Base-by-base conservation (phyloP, 2,797 vertebrate genomes). In the Poeciliopsis presidionis region DNA sequence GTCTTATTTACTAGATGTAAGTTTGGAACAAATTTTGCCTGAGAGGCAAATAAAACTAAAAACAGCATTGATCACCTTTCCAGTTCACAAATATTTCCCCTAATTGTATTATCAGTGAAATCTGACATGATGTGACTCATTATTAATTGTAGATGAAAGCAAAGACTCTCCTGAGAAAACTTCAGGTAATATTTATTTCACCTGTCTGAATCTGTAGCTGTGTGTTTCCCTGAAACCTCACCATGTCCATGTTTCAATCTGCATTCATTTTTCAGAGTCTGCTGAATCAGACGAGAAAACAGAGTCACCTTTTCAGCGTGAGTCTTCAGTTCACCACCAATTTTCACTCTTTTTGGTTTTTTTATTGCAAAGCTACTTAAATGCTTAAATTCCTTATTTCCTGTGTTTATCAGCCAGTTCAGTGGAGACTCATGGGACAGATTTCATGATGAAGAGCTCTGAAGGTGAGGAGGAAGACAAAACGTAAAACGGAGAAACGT, bases 151-250 rank as follows among this genome's bases (percentile, higher is more conserved):
- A 59, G 73, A 53, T 16, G 57, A 75, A 1, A 47, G 25, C 18
- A 7, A n/a, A 22, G 45, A 55, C 9, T 78, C 63, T 72, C 2
- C 2, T 2, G 53, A 84, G 51, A 30, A 74, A 47, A 72, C 63
- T 22, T 41, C 36, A 79, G 78, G 78, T 85, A 77, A 79, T 75
- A 46, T 55, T 13, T 2, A 7, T 59, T 25, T 49, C 16, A 8
- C 16, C 39, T 73, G 25, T 33, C 5, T 33, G 13, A n/a, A 16
- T n/a, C 12, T 45, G 33, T 7, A 8, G 49, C 55, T n/a, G 45
- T 45, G 4, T 11, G 8, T 43, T 45, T 47, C 12, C 14, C 45
- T 59, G 41, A 22, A 41, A 28, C 6, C 61, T 67, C n/a, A 43
- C 61, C 74, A 36, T 67, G 61, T 51, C 25, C 4, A 18, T 39